phyloP scores from a whole-genome alignment of 1,140 invertebrate species.

The Drosophila suzukii region DNA sequence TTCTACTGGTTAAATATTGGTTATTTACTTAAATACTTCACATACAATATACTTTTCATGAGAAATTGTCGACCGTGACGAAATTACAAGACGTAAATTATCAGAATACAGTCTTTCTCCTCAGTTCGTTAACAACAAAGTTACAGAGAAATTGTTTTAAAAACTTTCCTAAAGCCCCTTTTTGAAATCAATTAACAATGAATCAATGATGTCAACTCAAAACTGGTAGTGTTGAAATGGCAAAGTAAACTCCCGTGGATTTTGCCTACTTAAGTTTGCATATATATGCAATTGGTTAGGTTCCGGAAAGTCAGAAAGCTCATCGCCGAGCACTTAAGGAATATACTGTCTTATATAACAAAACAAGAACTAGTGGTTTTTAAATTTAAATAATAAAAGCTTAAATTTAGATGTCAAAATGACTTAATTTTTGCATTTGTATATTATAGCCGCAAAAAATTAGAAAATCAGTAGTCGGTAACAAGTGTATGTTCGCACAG shows the following conservation, averaged over 20 bases:
- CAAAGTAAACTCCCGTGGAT: no score
- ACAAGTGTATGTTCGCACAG: no score
- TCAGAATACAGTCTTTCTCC: constrained; percentile 1
- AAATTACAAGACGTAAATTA: constrained; percentile 6
- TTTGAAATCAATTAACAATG: background rate
- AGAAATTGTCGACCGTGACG: constrained; percentile 21
- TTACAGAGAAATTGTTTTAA: background rate
- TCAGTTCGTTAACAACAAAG: background rate
- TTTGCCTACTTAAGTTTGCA: constrained; percentile 15
- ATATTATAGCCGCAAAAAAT: no score
- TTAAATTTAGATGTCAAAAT: background rate
- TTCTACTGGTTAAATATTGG: constrained; percentile 19
- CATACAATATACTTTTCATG: constrained; percentile 32
- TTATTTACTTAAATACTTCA: constrained; percentile 20
- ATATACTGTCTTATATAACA: constrained; percentile 1
- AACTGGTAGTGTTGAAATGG: background rate
- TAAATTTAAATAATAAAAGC: constrained; percentile 2
- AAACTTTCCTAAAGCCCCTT: background rate
- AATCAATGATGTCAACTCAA: background rate
- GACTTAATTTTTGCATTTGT: background rate
- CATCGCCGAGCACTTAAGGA: background rate
- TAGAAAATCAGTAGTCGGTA: background rate
- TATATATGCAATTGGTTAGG: background rate
- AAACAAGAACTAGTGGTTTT: background rate
- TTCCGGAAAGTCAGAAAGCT: constrained; percentile 2